Evolutionary conservation across 2,113 vertebrate genomes (phyloP), one percentile per base, ranked within the genome.

Genomic region (Psophia crepitans): DNA sequence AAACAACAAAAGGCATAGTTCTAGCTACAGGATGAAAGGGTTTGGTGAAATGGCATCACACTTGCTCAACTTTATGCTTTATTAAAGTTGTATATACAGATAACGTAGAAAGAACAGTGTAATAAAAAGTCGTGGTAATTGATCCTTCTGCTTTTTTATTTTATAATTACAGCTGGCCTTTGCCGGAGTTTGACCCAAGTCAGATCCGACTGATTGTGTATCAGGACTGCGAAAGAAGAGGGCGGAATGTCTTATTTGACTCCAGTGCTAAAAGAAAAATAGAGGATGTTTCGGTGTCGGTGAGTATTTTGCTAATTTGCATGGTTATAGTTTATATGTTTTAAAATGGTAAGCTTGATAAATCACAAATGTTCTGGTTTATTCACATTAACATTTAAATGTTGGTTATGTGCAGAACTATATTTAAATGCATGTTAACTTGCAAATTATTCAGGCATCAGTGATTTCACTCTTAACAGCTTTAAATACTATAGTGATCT

Each of bases 171-270:
- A 99, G 99, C 98, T 99, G 99, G 99, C 98, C 99, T 79, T 98
- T 99, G 89, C 98, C 99, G 41, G 99, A 99, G 97, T 98, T 99
- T 98, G 99, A 99, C 95, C 99, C 99, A 79, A 98, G 98, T 96
- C 99, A 99, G 94, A 99, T 99, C 98, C 98, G 99, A 75, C 98
- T 99, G 95, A 99, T 99, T 12, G 99, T 99, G 16, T 99, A 99
- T 94, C 99, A 99, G 98, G 99, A 99, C 98, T 99, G 99, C 27
- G 99, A 99, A 93, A 98, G 99, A 87, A 98, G 99, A 24, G 99
- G 99, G 33, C 98, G 99, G 93, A 99, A 99, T 98, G 99, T 99
- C 97, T 98, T 99, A 48, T 99, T 99, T 83, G 99, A 99, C 97
- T 99, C 99, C 85, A 99, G 98, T 24, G 97, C 98, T 97, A 99